A percentile compares a stretch with the other conserved stretches of the same genome.
Conservation (phyloP, 1,140 invertebrate species). For the Calliopsis andreniformis region DNA sequence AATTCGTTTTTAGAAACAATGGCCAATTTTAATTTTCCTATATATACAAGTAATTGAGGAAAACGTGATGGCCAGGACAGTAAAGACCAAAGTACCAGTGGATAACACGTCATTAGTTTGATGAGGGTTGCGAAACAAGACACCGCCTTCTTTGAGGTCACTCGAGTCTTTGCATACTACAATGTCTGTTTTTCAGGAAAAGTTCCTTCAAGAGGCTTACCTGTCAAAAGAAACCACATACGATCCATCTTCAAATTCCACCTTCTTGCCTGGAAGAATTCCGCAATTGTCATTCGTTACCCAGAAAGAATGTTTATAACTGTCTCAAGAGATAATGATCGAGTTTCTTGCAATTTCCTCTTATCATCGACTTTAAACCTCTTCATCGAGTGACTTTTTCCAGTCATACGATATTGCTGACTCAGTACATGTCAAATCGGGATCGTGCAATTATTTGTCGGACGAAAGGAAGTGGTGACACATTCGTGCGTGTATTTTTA, state of each 20-base stretch:
- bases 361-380: background rate
- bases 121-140: slow-evolving; percentile 7
- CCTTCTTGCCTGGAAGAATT: too few relatives aligned
- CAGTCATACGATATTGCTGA: background rate
- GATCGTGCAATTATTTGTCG: too few relatives aligned
- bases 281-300: too few relatives aligned
- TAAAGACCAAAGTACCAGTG: background rate
- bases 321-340: background rate
- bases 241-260: background rate
- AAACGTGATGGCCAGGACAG: background rate
- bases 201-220: background rate
- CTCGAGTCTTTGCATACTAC: background rate
- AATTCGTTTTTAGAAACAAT: too few relatives aligned
- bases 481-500: background rate
- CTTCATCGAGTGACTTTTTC: background rate
- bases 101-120: background rate
- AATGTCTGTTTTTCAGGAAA: background rate
- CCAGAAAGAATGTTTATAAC: background rate
- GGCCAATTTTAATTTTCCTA: too few relatives aligned
- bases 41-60: background rate
- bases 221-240: background rate
- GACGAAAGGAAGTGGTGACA: too few relatives aligned
- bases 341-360: background rate
- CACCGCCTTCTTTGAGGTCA: background rate
- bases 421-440: background rate